Percentiles rank a stretch among this genome's conserved stretches.
phyloP scores from a whole-genome alignment of 2,888 invertebrate species.

The Yponomeuta cagnagella region DNA sequence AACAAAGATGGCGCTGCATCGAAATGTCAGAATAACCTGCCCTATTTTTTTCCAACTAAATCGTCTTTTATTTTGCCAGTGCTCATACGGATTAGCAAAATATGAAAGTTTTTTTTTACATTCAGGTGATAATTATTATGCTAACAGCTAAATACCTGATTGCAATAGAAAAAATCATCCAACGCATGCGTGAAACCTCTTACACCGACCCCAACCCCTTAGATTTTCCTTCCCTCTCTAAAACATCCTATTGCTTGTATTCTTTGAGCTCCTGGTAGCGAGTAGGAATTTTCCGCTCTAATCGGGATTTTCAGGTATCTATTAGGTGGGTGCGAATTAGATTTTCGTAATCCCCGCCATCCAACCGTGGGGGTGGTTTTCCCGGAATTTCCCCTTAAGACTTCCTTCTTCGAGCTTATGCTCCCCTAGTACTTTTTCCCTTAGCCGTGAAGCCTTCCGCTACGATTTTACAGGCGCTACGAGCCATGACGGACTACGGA shows the following conservation, averaged over 20 bases:
- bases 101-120: background rate
- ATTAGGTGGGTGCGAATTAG: constrained; percentile 54
- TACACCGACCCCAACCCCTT: constrained; percentile 38
- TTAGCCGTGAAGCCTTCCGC: constrained; percentile 35
- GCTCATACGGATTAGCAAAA: background rate
- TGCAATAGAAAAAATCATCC: background rate
- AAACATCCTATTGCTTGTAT: constrained; percentile 26
- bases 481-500: background rate
- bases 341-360: constrained; percentile 43
- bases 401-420: constrained; percentile 32
- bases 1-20: too few species aligned
- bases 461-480: constrained; percentile 18
- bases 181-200: constrained; percentile 38
- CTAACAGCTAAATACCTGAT: too few species aligned
- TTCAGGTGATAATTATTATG: too few species aligned
- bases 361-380: constrained; percentile 18
- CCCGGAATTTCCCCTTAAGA: constrained; percentile 25
- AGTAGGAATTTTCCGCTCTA: constrained; percentile 75
- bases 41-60: too few species aligned
- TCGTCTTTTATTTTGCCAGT: too few species aligned
- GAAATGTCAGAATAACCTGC: background rate
- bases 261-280: constrained; percentile 53
- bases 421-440: constrained; percentile 44
- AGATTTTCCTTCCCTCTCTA: constrained; percentile 41
- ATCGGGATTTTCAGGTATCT: constrained; percentile 70